phyloP scores from a whole-genome alignment of 2,888 invertebrate genomes.

The Acleris holmiana region DNA sequence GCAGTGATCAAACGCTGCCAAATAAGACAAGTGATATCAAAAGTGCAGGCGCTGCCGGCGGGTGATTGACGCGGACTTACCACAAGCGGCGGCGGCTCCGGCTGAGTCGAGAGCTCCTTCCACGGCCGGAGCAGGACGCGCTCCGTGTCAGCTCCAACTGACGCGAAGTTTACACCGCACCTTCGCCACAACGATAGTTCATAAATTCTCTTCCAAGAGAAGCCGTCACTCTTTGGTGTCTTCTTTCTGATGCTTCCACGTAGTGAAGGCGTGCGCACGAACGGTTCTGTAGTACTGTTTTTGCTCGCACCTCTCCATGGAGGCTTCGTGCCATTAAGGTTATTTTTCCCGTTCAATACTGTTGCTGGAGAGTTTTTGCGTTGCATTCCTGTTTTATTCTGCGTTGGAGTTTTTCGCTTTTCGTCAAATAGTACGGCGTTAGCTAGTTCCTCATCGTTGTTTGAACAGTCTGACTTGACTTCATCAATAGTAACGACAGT shows the following conservation, averaged over 20 bases:
- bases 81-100: conserved; percentile 61
- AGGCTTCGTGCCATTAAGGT: conserved; percentile 67
- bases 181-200: conserved; percentile 83
- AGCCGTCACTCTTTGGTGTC: conserved; percentile 66
- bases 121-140: conserved; percentile 72
- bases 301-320: conserved; percentile 76
- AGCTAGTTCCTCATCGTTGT: conserved; percentile 68
- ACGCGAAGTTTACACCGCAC: conserved; percentile 76
- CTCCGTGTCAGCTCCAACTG: conserved; percentile 71
- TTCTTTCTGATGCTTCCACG: conserved; percentile 76
- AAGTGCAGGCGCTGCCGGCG: conserved; percentile 57
- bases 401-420: conserved; percentile 62
- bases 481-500: conserved; percentile 79
- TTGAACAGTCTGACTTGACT: conserved; percentile 73
- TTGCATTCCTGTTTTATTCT: conserved; percentile 58
- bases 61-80: conserved; percentile 71
- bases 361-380: conserved; percentile 64
- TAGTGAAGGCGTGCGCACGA: conserved; percentile 69
- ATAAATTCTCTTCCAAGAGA: conserved; percentile 83
- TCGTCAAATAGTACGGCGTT: conserved; percentile 70
- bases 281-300: conserved; percentile 64
- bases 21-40: conserved; percentile 66
- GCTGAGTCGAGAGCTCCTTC: conserved; percentile 68
- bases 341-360: conserved; percentile 60
- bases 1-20: conserved; percentile 63